Evolutionary conservation across 2,888 invertebrate genomes (phyloP), one percentile per base, ranked within the genome.

Genomic region (Ashinkailepas kermadecensis): DNA sequence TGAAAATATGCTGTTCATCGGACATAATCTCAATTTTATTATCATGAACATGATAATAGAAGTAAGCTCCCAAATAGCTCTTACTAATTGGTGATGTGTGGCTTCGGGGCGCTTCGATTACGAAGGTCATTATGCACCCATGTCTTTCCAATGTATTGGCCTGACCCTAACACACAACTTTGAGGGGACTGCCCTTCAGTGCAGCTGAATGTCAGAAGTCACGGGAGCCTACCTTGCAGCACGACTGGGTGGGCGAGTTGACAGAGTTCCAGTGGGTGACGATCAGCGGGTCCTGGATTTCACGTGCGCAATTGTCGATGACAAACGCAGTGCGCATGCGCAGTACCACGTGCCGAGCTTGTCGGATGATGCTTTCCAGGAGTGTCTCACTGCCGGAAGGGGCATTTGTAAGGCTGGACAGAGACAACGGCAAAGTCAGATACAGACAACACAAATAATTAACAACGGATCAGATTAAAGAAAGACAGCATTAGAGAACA

Each of bases 231-330:
- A 98, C 95, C 88, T 96, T 95, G 6, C 97, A 96, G 87, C 96
- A 96, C 0, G 96, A 95, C 88, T 96, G 95, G 6, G 95, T 95
- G 0, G 97, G 96, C 84, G 96, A 96, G 88, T 96, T 97, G 85
- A 97, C 89, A 0, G 96, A 95, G 87, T 96, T 96, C 97, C 97
- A 97, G 87, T 98, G 97, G 0, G 96, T 95, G 58, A 96, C 94
- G 80, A 98, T 96, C 81, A 97, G 90, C 0, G 98, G 97, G 89
- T 98, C 97, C 87, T 95, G 96, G 1, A 97, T 93, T 89, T 95
- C 95, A 85, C 94, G 93, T 0, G 97, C 96, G 85, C 97, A 92
- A 9, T 95, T 95, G 86, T 98, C 97, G 67, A 98, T 90, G 0
- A 97, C 95, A 86, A 95, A 95, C 89, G 96, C 96, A 0, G 96